A percentile compares a stretch with the other conserved stretches of the same genome.
Evolutionary conservation across 2,888 invertebrate species (phyloP).

Genomic region (Aspidiotus rigidus): DNA sequence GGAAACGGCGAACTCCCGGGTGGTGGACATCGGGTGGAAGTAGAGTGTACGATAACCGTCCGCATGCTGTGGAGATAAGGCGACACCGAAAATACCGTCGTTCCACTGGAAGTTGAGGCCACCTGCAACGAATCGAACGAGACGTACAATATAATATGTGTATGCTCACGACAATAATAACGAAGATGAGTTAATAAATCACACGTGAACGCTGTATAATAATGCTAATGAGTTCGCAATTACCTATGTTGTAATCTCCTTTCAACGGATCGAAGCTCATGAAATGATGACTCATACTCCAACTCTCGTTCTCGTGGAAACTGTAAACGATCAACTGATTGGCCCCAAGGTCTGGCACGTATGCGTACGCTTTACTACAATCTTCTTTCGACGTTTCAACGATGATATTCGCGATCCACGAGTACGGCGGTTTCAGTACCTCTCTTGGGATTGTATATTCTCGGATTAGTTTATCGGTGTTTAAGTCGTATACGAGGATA

Average conservation of each 20-base stretch:
- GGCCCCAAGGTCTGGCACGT: slow-evolving; percentile 60
- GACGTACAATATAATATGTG: no score
- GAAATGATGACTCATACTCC: slow-evolving; percentile 66
- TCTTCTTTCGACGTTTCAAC: slow-evolving; percentile 60
- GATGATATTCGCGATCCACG: slow-evolving; percentile 72
- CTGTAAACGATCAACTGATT: slow-evolving; percentile 71
- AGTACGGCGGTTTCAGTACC: slow-evolving; percentile 57
- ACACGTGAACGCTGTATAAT: no score
- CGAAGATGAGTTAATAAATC: no score
- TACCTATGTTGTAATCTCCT: slow-evolving; percentile 63
- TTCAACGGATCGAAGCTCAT: slow-evolving; percentile 66
- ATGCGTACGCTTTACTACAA: slow-evolving; percentile 66
- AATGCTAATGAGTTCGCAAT: slow-evolving; percentile 39
- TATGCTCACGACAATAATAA: no score
- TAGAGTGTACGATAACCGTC: slow-evolving; percentile 51
- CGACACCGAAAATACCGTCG: slow-evolving; percentile 68
- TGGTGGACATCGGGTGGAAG: slow-evolving; percentile 75
- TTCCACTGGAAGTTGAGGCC: slow-evolving; percentile 73
- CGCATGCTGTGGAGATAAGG: slow-evolving; percentile 52
- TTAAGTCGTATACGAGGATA: slow-evolving; percentile 63
- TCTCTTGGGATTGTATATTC: slow-evolving; percentile 58
- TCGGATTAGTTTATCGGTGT: slow-evolving; percentile 61
- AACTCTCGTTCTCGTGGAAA: slow-evolving; percentile 61
- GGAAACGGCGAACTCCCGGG: slow-evolving; percentile 67
- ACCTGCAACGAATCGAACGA: slow-evolving; percentile 40